Percentiles rank a stretch among this genome's conserved stretches.
These are phyloP conservation scores for Peromyscus attwateri DNA, from an alignment of 2,797 vertebrate genomes.

Conservation along the genomic window DNA sequence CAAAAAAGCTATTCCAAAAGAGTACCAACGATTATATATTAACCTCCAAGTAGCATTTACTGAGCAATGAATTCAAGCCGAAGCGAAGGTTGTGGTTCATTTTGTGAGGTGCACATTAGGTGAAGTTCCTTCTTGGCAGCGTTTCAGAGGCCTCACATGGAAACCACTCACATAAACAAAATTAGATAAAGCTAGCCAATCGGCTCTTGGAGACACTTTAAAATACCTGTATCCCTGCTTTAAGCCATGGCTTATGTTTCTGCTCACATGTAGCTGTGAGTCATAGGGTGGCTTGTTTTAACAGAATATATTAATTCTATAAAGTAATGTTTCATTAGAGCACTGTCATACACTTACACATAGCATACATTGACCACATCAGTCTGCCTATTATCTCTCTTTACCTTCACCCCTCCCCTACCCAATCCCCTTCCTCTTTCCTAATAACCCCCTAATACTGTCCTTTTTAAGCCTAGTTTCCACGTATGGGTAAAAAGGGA, in stretches of 20 bases:
- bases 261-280: not conserved
- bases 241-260: not conserved
- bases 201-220: not conserved
- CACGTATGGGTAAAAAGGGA: not conserved
- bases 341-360: not conserved
- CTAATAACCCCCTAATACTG: not conserved
- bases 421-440: not conserved
- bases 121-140: not conserved
- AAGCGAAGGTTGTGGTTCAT: not conserved
- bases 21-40: not conserved
- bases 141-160: not conserved
- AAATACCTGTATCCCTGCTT: not conserved
- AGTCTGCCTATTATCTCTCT: no score
- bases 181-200: not conserved
- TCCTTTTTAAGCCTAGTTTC: not conserved
- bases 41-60: constrained; percentile 18
- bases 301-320: no score
- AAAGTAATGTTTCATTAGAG: not conserved
- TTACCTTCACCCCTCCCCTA: not conserved
- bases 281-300: not conserved
- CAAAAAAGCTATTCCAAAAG: not conserved
- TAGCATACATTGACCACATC: not conserved
- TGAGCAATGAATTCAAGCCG: constrained; percentile 2
- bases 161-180: constrained; percentile 30
- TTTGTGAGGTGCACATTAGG: not conserved